A percentile compares a stretch with the other conserved stretches of the same genome.
These are phyloP conservation scores for Akabosia matsudoensis DNA, from an alignment of 1,140 invertebrate genomes.

Conservation along the genomic window DNA sequence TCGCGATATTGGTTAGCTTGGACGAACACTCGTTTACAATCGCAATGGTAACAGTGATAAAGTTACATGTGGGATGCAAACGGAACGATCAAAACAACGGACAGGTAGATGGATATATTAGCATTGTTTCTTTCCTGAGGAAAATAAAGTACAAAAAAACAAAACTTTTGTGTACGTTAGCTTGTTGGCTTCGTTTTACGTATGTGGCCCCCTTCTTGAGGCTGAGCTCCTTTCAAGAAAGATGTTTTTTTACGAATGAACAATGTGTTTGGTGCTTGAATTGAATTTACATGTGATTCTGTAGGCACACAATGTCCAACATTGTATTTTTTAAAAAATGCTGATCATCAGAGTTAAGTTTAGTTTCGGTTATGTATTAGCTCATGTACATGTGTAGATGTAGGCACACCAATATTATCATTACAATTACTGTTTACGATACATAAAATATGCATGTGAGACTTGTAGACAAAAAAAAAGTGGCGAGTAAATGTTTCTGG, in stretches of 20 bases:
- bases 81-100: neutral
- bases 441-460: too few species aligned
- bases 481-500: neutral
- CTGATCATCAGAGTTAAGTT: neutral
- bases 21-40: neutral
- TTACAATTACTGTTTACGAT: too few species aligned
- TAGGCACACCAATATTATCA: too few species aligned
- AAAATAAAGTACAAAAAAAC: too few species aligned
- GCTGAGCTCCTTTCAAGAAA: conserved; percentile 11
- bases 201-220: conserved; percentile 15
- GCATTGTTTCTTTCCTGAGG: too few species aligned
- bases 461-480: too few species aligned
- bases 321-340: neutral
- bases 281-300: neutral
- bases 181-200: conserved; percentile 11
- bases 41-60: neutral
- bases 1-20: neutral
- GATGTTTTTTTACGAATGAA: neutral
- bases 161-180: neutral
- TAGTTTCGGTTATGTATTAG: neutral
- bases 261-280: neutral
- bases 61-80: neutral
- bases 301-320: neutral
- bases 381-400: neutral
- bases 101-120: neutral